These are phyloP conservation scores for Salarias fasciatus DNA, from an alignment of 2,797 vertebrate genomes.

Conservation along the genomic window DNA sequence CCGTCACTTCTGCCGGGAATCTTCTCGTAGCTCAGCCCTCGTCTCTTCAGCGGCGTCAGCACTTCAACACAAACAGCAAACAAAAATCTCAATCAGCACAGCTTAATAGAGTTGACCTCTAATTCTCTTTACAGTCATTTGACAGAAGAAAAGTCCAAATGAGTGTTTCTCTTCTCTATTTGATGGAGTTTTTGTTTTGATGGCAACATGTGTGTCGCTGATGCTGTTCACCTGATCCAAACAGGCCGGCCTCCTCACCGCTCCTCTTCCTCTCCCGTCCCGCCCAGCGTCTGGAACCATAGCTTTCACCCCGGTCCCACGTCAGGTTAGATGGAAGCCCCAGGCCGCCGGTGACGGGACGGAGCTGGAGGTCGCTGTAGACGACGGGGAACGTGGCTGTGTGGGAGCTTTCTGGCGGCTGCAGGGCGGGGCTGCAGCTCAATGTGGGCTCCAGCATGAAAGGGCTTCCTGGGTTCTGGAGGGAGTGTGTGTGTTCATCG, in stretches of 20 bases:
- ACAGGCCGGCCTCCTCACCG: slow-evolving; percentile 25
- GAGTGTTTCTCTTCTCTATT: too few species aligned
- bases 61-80: slow-evolving; percentile 60
- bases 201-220: too few species aligned
- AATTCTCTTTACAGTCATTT: too few species aligned
- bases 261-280: slow-evolving; percentile 77
- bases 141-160: too few species aligned
- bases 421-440: slow-evolving; percentile 11
- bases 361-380: slow-evolving; percentile 13
- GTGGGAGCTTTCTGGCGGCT: slow-evolving; percentile 8
- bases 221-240: slow-evolving; percentile 45
- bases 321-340: too few species aligned
- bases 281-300: slow-evolving; percentile 53
- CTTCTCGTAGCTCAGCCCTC: slow-evolving; percentile 86
- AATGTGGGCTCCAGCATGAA: slow-evolving; percentile 32
- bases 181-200: too few species aligned
- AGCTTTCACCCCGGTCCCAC: too few species aligned
- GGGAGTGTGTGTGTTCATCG: slow-evolving; percentile 1
- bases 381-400: neutral
- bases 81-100: too few species aligned
- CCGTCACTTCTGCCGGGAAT: slow-evolving; percentile 91
- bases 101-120: too few species aligned
- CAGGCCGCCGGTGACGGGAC: neutral
- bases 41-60: slow-evolving; percentile 81
- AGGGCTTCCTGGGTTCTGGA: slow-evolving; percentile 4